Evolutionary conservation across 2,113 vertebrate species (phyloP), one percentile per base, ranked within the genome.

Genomic region (Nibea albiflora): DNA sequence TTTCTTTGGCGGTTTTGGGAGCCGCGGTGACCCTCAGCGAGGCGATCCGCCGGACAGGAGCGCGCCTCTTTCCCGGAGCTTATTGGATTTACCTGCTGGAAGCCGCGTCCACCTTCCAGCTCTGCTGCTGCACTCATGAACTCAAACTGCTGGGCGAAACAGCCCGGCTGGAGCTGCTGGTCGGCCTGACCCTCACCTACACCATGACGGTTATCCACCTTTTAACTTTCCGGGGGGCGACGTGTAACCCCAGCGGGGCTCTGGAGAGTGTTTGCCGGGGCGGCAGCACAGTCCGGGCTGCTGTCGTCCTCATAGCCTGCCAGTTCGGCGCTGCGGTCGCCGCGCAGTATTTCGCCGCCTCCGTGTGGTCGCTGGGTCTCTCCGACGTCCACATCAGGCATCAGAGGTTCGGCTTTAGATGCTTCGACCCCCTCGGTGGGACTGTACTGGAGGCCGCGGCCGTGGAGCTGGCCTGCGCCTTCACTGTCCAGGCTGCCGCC

Each of bases 51-150:
- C 66, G 66, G 14, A 17, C 73, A 0, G 73, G 72, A 0, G 82
- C 64, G 35, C 85, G 82, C 24, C 26, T 85, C 0, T 9, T 62
- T 26, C 54, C 73, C 1, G 65, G 57, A 35, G 71, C 11, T 11
- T 73, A 16, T 14, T 3, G 80, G 62, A 26, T 79, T 31, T 88
- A 89, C 76, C 53, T 92, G 4, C 0, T 93, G 88, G 97, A 97
- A 87, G 85, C 94, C 16, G 81, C 94, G 10, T 94, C 93, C 88
- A 96, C 96, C 61, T 96, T 97, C 83, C 97, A 98, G 94, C 92
- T 97, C 0, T 97, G 96, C 50, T 90, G 93, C 84, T 97, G 96
- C 92, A 95, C 96, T 0, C 95, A 93, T 0, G 96, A 97, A 62
- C 95, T 97, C 14, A 92, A 94, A 62, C 84, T 97, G 67, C 94